Evolutionary conservation across 2,113 vertebrate species (phyloP).

Genomic region (Percopsis transmontana): DNA sequence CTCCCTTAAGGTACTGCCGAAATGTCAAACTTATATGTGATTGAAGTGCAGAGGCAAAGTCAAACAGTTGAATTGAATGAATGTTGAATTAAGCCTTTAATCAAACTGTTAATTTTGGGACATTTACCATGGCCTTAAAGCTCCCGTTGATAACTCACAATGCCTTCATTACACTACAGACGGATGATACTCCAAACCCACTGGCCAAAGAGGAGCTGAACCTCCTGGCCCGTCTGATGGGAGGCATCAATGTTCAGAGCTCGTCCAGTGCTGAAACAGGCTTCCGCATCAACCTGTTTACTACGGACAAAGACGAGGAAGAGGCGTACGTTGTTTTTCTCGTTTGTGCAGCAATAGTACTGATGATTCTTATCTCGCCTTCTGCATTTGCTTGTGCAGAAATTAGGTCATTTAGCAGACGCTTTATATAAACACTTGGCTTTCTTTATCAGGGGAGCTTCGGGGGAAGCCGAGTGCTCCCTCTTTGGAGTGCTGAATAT

Average conservation of each 20-base stretch:
- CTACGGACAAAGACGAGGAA: constrained; percentile 84
- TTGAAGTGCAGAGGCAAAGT: too few relatives aligned
- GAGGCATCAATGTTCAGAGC: constrained; percentile 81
- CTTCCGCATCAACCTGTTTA: constrained; percentile 87
- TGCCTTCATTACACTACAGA: constrained; percentile 63
- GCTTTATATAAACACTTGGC: too few relatives aligned
- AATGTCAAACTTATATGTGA: neutral
- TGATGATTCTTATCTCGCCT: neutral
- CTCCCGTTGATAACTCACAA: too few relatives aligned
- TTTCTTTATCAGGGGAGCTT: constrained; percentile 71
- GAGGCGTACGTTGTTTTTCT: constrained; percentile 64
- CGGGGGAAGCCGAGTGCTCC: constrained; percentile 69
- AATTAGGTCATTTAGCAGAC: too few relatives aligned
- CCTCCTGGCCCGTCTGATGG: constrained; percentile 88
- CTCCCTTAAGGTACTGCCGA: constrained; percentile 78
- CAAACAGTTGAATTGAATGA: too few relatives aligned
- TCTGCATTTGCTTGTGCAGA: neutral
- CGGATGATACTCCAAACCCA: constrained; percentile 78
- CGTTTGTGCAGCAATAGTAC: neutral
- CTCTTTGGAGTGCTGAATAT: constrained; percentile 84
- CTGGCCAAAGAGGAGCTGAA: constrained; percentile 95
- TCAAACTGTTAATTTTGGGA: too few relatives aligned
- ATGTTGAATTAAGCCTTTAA: too few relatives aligned
- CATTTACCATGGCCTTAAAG: too few relatives aligned
- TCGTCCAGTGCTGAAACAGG: constrained; percentile 58